Percentiles rank a stretch among this genome's conserved stretches.
Evolutionary conservation across 2,113 vertebrate species (phyloP).

Genomic region (Myiagra hebetior): DNA sequence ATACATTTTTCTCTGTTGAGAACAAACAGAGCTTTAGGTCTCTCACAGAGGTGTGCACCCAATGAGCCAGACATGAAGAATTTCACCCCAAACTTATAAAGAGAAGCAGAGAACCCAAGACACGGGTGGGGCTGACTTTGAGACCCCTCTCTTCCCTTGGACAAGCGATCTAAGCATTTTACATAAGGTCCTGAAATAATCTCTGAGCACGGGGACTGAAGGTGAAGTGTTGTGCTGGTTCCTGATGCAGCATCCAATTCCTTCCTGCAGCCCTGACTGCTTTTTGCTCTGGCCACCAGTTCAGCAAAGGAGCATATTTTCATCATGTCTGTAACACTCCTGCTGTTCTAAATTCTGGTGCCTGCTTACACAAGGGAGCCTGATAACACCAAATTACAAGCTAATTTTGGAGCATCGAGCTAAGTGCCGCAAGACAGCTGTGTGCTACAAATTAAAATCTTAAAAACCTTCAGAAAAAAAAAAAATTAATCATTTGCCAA

Average conservation of each 20-base stretch:
- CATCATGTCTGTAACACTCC: not conserved
- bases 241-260: not conserved
- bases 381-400: constrained; percentile 50
- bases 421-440: constrained; percentile 28
- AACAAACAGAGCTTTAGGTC: not conserved
- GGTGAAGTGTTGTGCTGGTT: not conserved
- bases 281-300: not conserved
- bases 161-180: not conserved
- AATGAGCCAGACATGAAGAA: not conserved
- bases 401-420: constrained; percentile 42
- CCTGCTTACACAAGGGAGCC: constrained; percentile 2
- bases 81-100: not conserved
- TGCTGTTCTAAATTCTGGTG: constrained; percentile 10
- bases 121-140: not conserved
- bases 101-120: not conserved
- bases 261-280: not conserved
- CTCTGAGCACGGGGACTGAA: not conserved
- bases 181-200: not conserved
- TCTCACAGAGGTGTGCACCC: accelerated
- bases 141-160: not conserved
- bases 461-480: not conserved
- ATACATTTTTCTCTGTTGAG: not conserved
- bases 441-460: constrained; percentile 34
- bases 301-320: not conserved
- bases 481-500: not conserved